Percentiles rank a stretch among this genome's conserved stretches.
Conservation (phyloP, 2,113 vertebrate genomes). For the Corythoichthys haematopterus region DNA sequence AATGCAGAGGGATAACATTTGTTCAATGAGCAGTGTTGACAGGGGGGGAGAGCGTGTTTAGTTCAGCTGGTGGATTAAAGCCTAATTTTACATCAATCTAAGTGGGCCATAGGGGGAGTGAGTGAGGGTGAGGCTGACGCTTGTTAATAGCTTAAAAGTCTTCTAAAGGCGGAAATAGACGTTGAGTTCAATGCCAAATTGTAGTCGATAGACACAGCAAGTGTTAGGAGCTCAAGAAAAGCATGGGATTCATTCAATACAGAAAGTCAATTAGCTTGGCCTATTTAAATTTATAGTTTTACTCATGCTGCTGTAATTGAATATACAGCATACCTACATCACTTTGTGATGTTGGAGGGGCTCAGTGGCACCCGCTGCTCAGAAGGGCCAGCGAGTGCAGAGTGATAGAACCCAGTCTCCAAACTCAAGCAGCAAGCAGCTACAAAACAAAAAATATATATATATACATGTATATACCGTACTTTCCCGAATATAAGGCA, state of each 20-base stretch:
- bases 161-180: conserved; percentile 45
- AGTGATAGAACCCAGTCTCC: too few species aligned
- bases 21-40: conserved; percentile 49
- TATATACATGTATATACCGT: too few species aligned
- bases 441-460: too few species aligned
- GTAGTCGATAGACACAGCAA: conserved; percentile 36
- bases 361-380: too few species aligned
- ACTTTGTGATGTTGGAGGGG: too few species aligned
- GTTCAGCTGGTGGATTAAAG: conserved; percentile 60
- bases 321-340: too few species aligned
- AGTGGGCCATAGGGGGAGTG: conserved; percentile 60
- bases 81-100: conserved; percentile 69
- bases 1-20: conserved; percentile 40
- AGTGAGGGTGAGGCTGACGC: conserved; percentile 39
- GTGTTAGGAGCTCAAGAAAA: conserved; percentile 34
- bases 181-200: conserved; percentile 54
- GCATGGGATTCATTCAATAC: conserved; percentile 33
- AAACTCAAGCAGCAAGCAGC: too few species aligned
- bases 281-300: conserved; percentile 10
- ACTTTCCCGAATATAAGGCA: too few species aligned
- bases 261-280: conserved; percentile 15
- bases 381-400: too few species aligned
- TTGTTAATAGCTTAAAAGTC: conserved; percentile 61
- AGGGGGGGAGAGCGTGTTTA: conserved; percentile 54
- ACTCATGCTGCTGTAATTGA: background rate